Percentiles rank a stretch among this genome's conserved stretches.
Conservation (phyloP, 2,113 vertebrate species). For the Anoura caudifer region DNA sequence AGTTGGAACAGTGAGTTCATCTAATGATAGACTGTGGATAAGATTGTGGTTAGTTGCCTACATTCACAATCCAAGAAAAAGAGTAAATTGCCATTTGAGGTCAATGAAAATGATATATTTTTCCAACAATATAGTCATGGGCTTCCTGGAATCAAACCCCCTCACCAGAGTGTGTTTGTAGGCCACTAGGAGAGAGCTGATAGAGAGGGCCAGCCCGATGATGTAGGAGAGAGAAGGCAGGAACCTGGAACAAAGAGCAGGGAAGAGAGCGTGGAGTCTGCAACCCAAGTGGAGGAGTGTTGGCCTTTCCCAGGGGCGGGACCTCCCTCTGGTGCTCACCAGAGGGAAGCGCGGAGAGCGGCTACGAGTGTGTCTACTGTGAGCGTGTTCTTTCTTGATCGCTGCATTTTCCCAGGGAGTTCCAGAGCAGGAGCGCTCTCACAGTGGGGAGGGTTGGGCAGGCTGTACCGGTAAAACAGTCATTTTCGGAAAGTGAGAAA, state of each 20-base stretch:
- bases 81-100: neutral
- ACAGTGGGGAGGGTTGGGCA: neutral
- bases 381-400: neutral
- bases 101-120: neutral
- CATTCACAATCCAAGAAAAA: neutral
- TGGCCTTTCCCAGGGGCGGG: neutral
- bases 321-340: neutral
- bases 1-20: neutral
- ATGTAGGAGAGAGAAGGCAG: neutral
- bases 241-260: neutral
- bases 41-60: neutral
- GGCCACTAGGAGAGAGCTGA: neutral
- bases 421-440: neutral
- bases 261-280: neutral
- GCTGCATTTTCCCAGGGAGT: neutral
- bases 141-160: neutral
- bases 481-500: neutral
- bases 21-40: neutral
- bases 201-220: no score
- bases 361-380: neutral
- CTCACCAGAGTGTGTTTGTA: neutral
- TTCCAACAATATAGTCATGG: neutral
- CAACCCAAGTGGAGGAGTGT: neutral
- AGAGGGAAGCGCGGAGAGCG: neutral
- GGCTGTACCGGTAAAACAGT: neutral